Evolutionary conservation across 1,140 invertebrate species (phyloP).

Genomic region (Sitobion miscanthi): DNA sequence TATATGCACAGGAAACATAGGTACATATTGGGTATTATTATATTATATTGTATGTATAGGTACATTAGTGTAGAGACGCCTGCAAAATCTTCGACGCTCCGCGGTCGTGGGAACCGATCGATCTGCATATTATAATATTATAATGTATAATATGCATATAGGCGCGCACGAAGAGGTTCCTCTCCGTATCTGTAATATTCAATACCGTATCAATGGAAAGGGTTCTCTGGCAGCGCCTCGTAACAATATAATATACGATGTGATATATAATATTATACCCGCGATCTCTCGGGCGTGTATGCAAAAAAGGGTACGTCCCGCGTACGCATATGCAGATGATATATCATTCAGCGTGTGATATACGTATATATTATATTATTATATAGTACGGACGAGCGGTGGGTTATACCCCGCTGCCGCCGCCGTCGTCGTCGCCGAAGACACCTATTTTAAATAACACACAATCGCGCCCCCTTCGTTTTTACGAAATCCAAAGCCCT

Average conservation of each 20-base stretch:
- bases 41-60: not conserved
- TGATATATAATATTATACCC: not conserved
- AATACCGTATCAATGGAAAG: conserved; percentile 51
- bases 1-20: not conserved
- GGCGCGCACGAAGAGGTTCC: not conserved
- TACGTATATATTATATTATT: not conserved
- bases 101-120: conserved; percentile 54
- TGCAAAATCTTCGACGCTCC: not conserved
- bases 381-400: too few relatives aligned
- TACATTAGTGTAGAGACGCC: not conserved
- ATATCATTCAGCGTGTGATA: conserved; percentile 42
- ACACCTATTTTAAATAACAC: conserved; percentile 56
- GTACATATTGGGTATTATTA: too few relatives aligned
- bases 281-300: conserved; percentile 30
- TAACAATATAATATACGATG: not conserved
- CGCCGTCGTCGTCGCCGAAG: not conserved
- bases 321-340: conserved; percentile 49
- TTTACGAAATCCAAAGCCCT: conserved; percentile 49
- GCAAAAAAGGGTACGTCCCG: conserved; percentile 54
- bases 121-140: conserved; percentile 48
- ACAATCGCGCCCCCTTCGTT: conserved; percentile 53
- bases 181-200: conserved; percentile 36
- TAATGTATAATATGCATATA: not conserved
- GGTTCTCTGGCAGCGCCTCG: not conserved
- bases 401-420: not conserved